These are phyloP conservation scores for Drosophila incognita DNA, from an alignment of 2,888 invertebrate species.

Conservation along the genomic window DNA sequence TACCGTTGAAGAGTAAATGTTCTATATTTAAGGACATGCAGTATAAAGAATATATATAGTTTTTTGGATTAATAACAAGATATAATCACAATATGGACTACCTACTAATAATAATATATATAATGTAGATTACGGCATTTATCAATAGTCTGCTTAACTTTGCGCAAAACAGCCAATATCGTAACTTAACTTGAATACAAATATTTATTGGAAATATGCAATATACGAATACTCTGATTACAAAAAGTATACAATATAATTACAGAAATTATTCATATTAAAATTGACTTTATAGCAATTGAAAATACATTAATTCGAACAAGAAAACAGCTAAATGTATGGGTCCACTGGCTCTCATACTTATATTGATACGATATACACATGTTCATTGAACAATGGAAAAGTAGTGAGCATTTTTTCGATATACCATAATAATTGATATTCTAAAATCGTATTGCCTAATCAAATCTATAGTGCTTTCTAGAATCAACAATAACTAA, in stretches of 20 bases:
- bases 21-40: not conserved
- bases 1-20: slow-evolving; percentile 60
- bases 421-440: slow-evolving; percentile 25
- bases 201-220: slow-evolving; percentile 10
- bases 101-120: not conserved
- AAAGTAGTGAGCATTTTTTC: slow-evolving; percentile 27
- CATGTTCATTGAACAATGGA: slow-evolving; percentile 27
- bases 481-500: slow-evolving; percentile 34
- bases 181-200: slow-evolving; percentile 6
- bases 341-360: slow-evolving; percentile 59
- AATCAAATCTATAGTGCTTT: slow-evolving; percentile 32
- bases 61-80: not conserved
- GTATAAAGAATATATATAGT: not conserved
- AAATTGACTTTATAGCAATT: slow-evolving; percentile 2
- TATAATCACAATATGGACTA: not conserved
- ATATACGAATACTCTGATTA: slow-evolving; percentile 13
- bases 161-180: slow-evolving; percentile 30
- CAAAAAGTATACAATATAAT: slow-evolving; percentile 35
- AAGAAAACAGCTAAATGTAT: slow-evolving; percentile 57
- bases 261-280: slow-evolving; percentile 67
- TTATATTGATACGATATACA: slow-evolving; percentile 25
- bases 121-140: slow-evolving; percentile 2
- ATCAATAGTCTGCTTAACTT: slow-evolving; percentile 28
- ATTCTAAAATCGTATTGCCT: slow-evolving; percentile 42
- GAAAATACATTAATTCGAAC: slow-evolving; percentile 14